Evolutionary conservation across 2,888 invertebrate species (phyloP), one percentile per base, ranked within the genome.

Genomic region (Eupithecia insigniata): DNA sequence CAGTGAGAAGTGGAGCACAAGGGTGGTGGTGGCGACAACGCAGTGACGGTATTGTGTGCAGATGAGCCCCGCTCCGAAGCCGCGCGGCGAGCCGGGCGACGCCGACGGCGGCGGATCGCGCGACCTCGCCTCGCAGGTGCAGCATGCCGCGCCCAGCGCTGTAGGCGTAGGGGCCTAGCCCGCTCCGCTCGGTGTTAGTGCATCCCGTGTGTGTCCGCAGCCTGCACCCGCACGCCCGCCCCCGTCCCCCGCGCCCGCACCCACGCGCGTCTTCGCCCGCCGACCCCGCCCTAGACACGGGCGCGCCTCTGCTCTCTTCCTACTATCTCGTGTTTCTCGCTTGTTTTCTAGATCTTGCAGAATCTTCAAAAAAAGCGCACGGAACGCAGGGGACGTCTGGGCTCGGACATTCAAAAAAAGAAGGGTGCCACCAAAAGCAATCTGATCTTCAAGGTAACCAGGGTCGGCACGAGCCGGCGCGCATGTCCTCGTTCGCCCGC

Each of bases 281-380:
- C 85, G 84, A 84, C 82, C 87, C 87, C 86, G 86, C 88, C 85
- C 88, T 87, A 88, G 88, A 87, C 87, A 85, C 85, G 90, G 88
- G 91, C 92, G 92, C 93, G 91, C 89, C 94, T 90, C 22, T 88
- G 92, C 93, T 94, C 94, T 94, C 95, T 95, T 95, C 96, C 96
- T 96, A 96, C 96, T 96, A 96, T 96, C 96, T 96, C 96, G 96
- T 96, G 96, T 96, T 96, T 96, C 96, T 96, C 96, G 96, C 96
- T 96, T 96, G 95, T 97, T 96, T 97, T 98, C 97, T 98, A 98
- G 98, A 98, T 98, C 97, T 98, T 98, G 97, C 98, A 98, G 98
- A 98, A 98, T 97, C 98, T 98, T 96, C 98, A 98, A 97, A 98
- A 98, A 98, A 98, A 98, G 97, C 97, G 98, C 97, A 98, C 98